Percentiles rank a stretch among this genome's conserved stretches.
Conservation (phyloP, 2,797 vertebrate species). For the Rachycentron canadum region DNA sequence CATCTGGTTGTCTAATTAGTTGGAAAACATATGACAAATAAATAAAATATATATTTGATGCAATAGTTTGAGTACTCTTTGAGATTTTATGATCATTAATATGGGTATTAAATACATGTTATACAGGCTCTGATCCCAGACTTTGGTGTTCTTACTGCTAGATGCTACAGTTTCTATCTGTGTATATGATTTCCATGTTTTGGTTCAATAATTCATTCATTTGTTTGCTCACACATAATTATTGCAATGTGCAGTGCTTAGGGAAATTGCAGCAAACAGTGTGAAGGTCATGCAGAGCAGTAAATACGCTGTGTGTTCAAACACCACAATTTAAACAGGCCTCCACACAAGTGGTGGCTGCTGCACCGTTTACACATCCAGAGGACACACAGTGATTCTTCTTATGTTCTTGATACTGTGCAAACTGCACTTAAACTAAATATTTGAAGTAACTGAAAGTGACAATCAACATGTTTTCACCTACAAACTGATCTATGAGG, state of each 20-base stretch:
- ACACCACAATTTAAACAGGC: conserved; percentile 50
- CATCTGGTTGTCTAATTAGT: conserved; percentile 41
- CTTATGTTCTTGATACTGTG: background rate
- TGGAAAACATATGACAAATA: background rate
- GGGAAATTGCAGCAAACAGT: conserved; percentile 63
- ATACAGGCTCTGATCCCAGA: background rate
- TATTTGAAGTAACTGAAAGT: background rate
- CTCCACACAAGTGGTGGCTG: conserved; percentile 24
- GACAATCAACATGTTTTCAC: background rate
- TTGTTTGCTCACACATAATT: conserved; percentile 69
- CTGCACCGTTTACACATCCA: conserved; percentile 35
- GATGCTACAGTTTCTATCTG: conserved; percentile 5
- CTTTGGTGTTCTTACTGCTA: background rate
- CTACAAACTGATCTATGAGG: background rate
- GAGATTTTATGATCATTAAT: background rate
- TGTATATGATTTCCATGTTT: conserved; percentile 20
- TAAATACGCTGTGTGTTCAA: conserved; percentile 52
- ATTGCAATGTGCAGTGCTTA: conserved; percentile 51
- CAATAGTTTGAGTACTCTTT: background rate
- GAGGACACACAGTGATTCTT: conserved; percentile 12
- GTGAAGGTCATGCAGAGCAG: conserved; percentile 66
- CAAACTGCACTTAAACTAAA: background rate
- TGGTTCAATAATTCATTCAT: conserved; percentile 56
- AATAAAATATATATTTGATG: background rate
- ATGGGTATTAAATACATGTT: background rate